These are phyloP conservation scores for Beris morrisii DNA, from an alignment of 2,888 invertebrate species.

Conservation along the genomic window DNA sequence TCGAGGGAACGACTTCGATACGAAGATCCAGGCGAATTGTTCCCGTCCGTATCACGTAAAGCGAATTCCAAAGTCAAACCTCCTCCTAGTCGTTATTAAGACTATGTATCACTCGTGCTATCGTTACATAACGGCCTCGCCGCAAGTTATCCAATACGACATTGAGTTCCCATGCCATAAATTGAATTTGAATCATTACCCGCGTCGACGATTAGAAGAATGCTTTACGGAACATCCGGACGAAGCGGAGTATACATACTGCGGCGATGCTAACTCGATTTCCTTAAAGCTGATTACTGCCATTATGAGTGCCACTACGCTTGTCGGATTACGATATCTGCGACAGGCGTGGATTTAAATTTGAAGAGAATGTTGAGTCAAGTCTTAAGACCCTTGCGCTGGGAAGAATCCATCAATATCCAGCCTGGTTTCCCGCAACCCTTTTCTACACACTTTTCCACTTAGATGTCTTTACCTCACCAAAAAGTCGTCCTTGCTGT, in stretches of 20 bases:
- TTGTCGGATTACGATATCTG: background rate
- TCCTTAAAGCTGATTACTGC: conserved; percentile 6
- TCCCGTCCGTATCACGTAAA: conserved; percentile 70
- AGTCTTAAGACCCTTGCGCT: background rate
- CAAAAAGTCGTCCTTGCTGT: no score
- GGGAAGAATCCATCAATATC: background rate
- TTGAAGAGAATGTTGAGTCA: background rate
- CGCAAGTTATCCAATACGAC: conserved; percentile 58
- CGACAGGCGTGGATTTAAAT: background rate
- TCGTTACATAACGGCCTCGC: conserved; percentile 58
- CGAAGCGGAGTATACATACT: conserved; percentile 53
- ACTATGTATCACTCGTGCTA: conserved; percentile 58
- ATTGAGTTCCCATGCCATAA: conserved; percentile 75
- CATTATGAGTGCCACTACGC: conserved; percentile 8
- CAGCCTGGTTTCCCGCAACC: no score
- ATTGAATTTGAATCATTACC: conserved; percentile 67
- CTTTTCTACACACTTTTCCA: no score
- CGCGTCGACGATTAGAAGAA: conserved; percentile 68
- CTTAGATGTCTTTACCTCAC: no score
- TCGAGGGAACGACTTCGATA: conserved; percentile 50
- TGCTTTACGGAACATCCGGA: conserved; percentile 76
- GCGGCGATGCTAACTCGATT: conserved; percentile 50
- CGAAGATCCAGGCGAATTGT: conserved; percentile 54
- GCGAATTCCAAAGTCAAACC: conserved; percentile 74
- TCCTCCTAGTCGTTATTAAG: conserved; percentile 74